A percentile compares a stretch with the other conserved stretches of the same genome.
phyloP scores from a whole-genome alignment of 2,888 invertebrate genomes.

The Conus canariensis region DNA sequence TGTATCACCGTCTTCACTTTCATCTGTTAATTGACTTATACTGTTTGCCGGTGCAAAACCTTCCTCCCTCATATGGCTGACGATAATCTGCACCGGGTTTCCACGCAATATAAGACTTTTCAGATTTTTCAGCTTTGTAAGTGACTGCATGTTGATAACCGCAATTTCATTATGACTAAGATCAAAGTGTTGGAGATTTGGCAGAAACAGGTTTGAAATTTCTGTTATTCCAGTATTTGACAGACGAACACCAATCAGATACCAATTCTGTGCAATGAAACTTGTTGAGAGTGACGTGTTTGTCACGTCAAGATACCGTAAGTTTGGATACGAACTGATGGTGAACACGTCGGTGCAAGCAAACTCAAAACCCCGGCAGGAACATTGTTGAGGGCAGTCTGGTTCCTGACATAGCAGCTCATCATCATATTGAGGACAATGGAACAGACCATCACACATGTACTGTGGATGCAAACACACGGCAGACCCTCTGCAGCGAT shows the following conservation, averaged over 20 bases:
- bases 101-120: neutral
- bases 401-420: constrained; percentile 15
- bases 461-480: constrained; percentile 11
- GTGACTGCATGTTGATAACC: constrained; percentile 1
- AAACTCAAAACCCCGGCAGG: constrained; percentile 18
- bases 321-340: neutral
- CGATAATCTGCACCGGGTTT: neutral
- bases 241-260: neutral
- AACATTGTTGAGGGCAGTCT: neutral
- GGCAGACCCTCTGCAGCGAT: constrained; percentile 1
- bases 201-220: neutral
- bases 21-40: no score
- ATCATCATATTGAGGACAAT: constrained; percentile 21
- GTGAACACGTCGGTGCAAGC: neutral
- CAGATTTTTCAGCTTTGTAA: constrained; percentile 16
- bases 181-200: constrained; percentile 19
- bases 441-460: constrained; percentile 11
- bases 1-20: neutral
- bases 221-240: neutral
- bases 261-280: neutral
- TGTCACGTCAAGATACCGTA: neutral
- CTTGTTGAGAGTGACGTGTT: neutral
- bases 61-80: neutral
- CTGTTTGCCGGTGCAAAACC: no score
- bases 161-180: constrained; percentile 19